Evolutionary conservation across 2,888 invertebrate genomes (phyloP), one percentile per base, ranked within the genome.

Genomic region (Allophyes oxyacanthae): DNA sequence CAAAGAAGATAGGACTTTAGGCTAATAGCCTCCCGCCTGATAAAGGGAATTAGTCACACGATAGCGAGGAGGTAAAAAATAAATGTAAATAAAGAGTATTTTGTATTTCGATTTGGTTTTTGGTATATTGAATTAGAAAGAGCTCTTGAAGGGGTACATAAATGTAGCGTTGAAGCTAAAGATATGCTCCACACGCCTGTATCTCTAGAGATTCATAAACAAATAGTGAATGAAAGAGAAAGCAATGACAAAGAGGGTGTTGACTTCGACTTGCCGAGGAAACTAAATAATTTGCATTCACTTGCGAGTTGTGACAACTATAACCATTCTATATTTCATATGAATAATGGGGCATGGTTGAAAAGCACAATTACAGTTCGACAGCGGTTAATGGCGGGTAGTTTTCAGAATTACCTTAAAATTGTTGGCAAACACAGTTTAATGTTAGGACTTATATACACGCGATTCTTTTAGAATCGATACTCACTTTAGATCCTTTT

Each of bases 21-120:
- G 58, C 42, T 65, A 77, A 75, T 64, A 60, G 59, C 34, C 8
- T 33, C 37, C 65, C 58, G 58, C 63, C 67, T 75, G 64, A 64
- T 65, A 56, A 66, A 62, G 50, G 32, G 48, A 72, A 75, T 75
- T 74, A 74, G 73, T 63, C 63, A 72, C 62, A 60, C 48, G 54
- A 68, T 55, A 38, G 46, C 11, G 14, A 11, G 9, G 15, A 11
- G n/a, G 25, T 38, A 8, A 15, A 14, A 20, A 51, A 48, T 64
- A 11, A 42, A 37, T 38, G 45, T 36, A 32, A 20, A 36, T 4
- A 44, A 28, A 20, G 0, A 26, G 7, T 28, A 28, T 28, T 25
- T 25, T 25, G 7, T 13, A 7, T 44, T 20, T 3, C 6, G 6
- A 20, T 14, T n/a, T 43, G 3, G 1, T 33, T 32, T 13, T 32